These are phyloP conservation scores for Pangasius krempfi DNA, from an alignment of 2,797 vertebrate species.

Conservation along the genomic window DNA sequence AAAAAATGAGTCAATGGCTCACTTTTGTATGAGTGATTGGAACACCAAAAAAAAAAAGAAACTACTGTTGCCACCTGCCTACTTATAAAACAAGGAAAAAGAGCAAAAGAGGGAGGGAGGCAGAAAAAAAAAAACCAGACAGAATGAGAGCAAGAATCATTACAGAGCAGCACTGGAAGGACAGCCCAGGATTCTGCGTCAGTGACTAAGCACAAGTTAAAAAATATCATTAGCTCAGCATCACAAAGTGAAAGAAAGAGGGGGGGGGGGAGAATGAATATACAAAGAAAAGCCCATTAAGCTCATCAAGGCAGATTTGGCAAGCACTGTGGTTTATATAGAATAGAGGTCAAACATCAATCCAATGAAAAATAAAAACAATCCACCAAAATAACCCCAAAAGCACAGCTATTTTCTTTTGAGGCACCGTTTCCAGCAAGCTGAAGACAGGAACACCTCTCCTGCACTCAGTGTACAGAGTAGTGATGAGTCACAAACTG, in stretches of 20 bases:
- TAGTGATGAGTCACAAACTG: neutral
- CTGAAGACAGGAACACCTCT: neutral
- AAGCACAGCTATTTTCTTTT: neutral
- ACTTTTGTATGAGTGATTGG: neutral
- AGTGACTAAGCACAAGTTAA: slow-evolving; percentile 57
- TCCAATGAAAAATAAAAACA: neutral
- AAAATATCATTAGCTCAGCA: slow-evolving; percentile 50
- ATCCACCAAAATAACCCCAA: neutral
- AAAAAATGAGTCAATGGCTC: neutral
- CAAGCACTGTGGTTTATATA: neutral
- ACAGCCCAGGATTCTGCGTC: slow-evolving; percentile 37
- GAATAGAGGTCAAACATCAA: neutral
- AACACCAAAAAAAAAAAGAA: neutral
- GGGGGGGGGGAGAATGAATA: too few relatives aligned
- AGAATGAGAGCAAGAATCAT: neutral
- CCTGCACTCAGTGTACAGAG: too few relatives aligned
- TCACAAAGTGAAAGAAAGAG: neutral
- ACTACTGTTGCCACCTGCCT: neutral
- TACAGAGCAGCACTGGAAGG: slow-evolving; percentile 41
- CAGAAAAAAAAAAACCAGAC: neutral
- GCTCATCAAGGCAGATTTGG: neutral
- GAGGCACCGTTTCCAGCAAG: neutral
- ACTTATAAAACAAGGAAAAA: slow-evolving; percentile 5
- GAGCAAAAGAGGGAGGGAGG: slow-evolving; percentile 29
- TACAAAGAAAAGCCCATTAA: neutral